Evolutionary conservation across 2,113 vertebrate genomes (phyloP).

Genomic region (Alligator mississippiensis): DNA sequence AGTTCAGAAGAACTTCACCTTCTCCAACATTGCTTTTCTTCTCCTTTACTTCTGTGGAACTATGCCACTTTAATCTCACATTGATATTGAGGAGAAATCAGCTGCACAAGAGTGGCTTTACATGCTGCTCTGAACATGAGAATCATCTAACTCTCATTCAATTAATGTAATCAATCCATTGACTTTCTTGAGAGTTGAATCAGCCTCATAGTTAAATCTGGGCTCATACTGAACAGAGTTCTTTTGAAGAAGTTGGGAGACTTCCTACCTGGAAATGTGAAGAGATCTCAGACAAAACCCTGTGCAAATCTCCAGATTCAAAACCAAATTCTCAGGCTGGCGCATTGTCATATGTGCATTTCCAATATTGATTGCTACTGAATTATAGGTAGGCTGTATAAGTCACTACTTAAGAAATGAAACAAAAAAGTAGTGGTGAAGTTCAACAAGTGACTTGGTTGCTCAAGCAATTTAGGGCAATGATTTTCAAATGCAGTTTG

Average conservation of each 20-base stretch:
- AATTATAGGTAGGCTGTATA: constrained; percentile 14
- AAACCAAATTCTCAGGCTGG: constrained; percentile 22
- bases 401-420: constrained; percentile 1
- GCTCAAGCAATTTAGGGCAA: neutral
- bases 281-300: constrained; percentile 45
- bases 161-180: constrained; percentile 26
- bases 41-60: neutral
- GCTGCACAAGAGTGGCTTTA: constrained; percentile 48
- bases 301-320: constrained; percentile 26
- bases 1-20: constrained; percentile 5
- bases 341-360: constrained; percentile 36
- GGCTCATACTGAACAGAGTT: constrained; percentile 39
- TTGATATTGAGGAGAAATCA: constrained; percentile 45
- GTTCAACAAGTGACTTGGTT: neutral
- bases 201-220: neutral
- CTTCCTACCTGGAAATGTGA: constrained; percentile 33
- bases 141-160: constrained; percentile 4
- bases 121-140: constrained; percentile 19
- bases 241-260: constrained; percentile 32
- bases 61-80: constrained; percentile 23
- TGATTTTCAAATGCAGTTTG: neutral
- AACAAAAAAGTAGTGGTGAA: neutral
- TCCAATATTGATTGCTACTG: constrained; percentile 20
- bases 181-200: constrained; percentile 37
- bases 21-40: constrained; percentile 16